A percentile compares a stretch with the other conserved stretches of the same genome.
Evolutionary conservation across 1,140 invertebrate genomes (phyloP).

Genomic region (Armadillidium nasatum): DNA sequence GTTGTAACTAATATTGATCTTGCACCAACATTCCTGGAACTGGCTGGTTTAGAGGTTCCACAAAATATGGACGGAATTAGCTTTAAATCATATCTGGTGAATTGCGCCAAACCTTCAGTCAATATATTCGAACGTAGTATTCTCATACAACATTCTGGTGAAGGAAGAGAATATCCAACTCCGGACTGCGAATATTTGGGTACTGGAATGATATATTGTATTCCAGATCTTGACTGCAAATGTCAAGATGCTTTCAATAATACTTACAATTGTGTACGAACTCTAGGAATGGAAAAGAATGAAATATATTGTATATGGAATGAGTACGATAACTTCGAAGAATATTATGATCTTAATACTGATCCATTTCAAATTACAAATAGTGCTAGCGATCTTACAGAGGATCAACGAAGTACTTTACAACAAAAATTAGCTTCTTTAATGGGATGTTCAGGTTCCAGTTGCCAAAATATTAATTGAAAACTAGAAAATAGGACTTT

Average conservation of each 20-base stretch:
- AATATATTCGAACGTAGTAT: slow-evolving; percentile 51
- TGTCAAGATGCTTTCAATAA: slow-evolving; percentile 78
- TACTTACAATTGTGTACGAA: slow-evolving; percentile 69
- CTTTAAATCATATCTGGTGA: background rate
- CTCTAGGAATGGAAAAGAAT: slow-evolving; percentile 55
- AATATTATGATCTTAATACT: slow-evolving; percentile 62
- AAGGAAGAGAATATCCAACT: slow-evolving; percentile 53
- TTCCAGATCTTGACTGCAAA: slow-evolving; percentile 63
- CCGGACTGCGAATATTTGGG: slow-evolving; percentile 35
- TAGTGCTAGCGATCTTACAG: slow-evolving; percentile 47
- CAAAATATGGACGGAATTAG: slow-evolving; percentile 16
- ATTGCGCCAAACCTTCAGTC: background rate
- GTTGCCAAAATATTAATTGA: no score
- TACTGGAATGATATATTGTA: slow-evolving; percentile 58
- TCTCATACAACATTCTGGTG: slow-evolving; percentile 72
- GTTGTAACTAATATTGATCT: slow-evolving; percentile 71
- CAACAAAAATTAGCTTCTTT: background rate
- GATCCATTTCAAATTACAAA: slow-evolving; percentile 68
- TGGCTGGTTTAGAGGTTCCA: slow-evolving; percentile 50
- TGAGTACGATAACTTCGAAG: slow-evolving; percentile 63
- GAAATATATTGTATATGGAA: slow-evolving; percentile 70
- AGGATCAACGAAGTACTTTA: background rate
- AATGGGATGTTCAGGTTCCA: background rate
- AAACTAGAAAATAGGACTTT: no score
- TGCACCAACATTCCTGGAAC: slow-evolving; percentile 69